Conservation (phyloP, 2,113 vertebrate genomes). For the Kryptolebias marmoratus region DNA sequence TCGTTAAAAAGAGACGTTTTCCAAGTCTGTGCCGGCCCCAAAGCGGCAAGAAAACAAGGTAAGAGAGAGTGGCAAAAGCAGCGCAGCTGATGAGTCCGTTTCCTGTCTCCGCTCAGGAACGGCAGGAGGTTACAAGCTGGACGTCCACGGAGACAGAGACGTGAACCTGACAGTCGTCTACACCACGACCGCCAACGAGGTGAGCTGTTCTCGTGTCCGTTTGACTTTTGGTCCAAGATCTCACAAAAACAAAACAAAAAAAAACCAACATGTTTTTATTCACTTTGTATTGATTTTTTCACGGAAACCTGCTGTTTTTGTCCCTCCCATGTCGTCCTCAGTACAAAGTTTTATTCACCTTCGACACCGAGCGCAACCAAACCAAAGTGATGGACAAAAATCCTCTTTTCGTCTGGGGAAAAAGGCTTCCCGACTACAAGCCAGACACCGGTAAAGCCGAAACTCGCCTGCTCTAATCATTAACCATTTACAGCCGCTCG, state of each 20-base stretch:
- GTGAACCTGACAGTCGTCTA: conserved; percentile 85
- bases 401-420: conserved; percentile 86
- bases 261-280: neutral
- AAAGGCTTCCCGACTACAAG: conserved; percentile 79
- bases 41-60: too few species aligned
- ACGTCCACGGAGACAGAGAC: conserved; percentile 88
- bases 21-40: too few species aligned
- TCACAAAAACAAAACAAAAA: neutral
- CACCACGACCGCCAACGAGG: conserved; percentile 76
- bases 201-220: conserved; percentile 49
- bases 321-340: conserved; percentile 52
- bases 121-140: conserved; percentile 84
- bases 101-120: conserved; percentile 74
- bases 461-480: conserved; percentile 5
- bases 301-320: neutral
- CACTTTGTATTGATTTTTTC: neutral
- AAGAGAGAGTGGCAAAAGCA: too few species aligned
- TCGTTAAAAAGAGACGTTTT: too few species aligned
- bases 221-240: neutral
- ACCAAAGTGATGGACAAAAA: neutral
- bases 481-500: neutral
- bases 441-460: conserved; percentile 49
- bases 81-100: neutral
- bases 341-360: conserved; percentile 84
- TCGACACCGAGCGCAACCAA: conserved; percentile 79